Percentiles rank a stretch among this genome's conserved stretches.
Conservation (phyloP, 2,113 vertebrate species). For the Carettochelys insculpta region DNA sequence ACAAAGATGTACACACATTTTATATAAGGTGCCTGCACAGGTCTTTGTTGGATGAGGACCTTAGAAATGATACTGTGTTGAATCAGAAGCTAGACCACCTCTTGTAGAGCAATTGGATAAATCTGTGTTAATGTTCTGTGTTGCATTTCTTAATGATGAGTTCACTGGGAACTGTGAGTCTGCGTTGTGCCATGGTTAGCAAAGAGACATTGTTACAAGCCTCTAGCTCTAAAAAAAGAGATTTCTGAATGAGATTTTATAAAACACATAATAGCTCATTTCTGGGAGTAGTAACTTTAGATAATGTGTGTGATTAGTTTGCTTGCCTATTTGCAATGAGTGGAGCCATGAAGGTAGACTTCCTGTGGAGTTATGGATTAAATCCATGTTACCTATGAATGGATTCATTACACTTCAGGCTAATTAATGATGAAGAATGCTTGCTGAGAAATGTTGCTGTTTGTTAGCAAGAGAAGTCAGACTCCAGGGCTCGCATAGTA, state of each 20-base stretch:
- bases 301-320: constrained; percentile 39
- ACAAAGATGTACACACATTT: not conserved
- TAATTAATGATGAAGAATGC: not conserved
- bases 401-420: not conserved
- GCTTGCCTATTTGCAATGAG: constrained; percentile 11
- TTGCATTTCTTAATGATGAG: not conserved
- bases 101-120: not conserved
- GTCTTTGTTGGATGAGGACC: not conserved
- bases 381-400: constrained; percentile 4
- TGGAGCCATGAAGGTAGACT: constrained; percentile 7
- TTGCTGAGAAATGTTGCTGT: not conserved
- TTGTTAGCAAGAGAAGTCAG: constrained; percentile 10
- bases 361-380: constrained; percentile 11
- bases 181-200: not conserved
- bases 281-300: constrained; percentile 51
- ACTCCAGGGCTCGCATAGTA: not conserved
- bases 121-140: not conserved
- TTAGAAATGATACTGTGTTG: not conserved
- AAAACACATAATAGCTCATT: constrained; percentile 44
- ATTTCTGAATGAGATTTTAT: no score
- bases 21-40: not conserved
- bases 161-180: not conserved
- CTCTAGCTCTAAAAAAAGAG: constrained; percentile 36
- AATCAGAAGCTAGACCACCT: accelerated
- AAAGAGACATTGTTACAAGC: not conserved